phyloP scores from a whole-genome alignment of 2,113 vertebrate genomes.

The Tachysurus vachellii region DNA sequence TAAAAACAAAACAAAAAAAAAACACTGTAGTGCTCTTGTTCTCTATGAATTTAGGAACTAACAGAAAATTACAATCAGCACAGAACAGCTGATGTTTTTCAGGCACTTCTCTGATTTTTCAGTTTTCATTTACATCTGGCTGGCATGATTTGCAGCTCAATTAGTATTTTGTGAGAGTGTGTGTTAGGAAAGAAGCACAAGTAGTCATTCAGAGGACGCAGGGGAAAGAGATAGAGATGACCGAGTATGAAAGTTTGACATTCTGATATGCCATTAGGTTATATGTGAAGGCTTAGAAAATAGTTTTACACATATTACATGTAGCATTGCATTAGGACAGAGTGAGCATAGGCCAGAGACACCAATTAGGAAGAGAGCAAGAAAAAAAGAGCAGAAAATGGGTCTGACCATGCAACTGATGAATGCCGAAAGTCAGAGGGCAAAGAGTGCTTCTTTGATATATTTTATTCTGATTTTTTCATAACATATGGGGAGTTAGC shows the following conservation, averaged over 20 bases:
- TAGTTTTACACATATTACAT: not conserved
- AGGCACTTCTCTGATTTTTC: conserved; percentile 31
- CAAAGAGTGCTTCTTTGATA: not conserved
- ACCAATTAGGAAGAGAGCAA: not conserved
- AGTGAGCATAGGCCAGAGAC: not conserved
- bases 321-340: not conserved
- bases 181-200: not conserved
- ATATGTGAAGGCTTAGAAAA: not conserved
- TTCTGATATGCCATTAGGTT: not conserved
- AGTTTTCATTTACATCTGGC: conserved; percentile 23
- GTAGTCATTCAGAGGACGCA: not conserved
- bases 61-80: conserved; percentile 24
- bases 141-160: conserved; percentile 4
- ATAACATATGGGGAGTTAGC: not conserved
- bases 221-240: not conserved
- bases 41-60: conserved; percentile 9
- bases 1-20: not conserved
- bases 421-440: not conserved
- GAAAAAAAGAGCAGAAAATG: not conserved
- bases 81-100: conserved; percentile 27
- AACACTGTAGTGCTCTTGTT: not conserved
- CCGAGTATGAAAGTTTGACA: not conserved
- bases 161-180: conserved; percentile 16
- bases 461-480: not conserved
- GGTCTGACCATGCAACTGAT: not conserved